phyloP scores from a whole-genome alignment of 2,888 invertebrate genomes.

The Mechanitis messenoides region DNA sequence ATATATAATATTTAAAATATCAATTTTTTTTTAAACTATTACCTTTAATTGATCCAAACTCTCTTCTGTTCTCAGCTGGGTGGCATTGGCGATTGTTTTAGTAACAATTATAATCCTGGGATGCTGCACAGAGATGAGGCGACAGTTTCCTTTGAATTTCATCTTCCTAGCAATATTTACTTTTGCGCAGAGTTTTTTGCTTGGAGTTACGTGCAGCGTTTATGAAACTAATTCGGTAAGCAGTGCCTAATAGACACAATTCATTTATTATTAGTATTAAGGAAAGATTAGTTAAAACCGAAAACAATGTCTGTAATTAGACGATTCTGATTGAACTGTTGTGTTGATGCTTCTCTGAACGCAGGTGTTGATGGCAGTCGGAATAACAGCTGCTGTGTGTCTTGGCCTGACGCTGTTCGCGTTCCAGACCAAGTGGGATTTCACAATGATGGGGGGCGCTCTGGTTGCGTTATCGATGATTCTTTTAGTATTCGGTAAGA shows the following conservation, averaged over 20 bases:
- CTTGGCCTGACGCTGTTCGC: conserved; percentile 88
- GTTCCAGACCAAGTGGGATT: conserved; percentile 90
- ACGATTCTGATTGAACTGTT: too few relatives aligned
- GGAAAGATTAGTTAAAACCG: neutral
- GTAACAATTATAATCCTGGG: conserved; percentile 85
- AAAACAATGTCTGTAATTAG: neutral
- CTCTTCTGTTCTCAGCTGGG: conserved; percentile 64
- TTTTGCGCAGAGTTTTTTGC: conserved; percentile 82
- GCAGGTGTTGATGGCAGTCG: conserved; percentile 58
- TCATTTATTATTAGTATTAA: neutral
- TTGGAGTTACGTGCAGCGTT: conserved; percentile 80
- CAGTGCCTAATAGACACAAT: conserved; percentile 29
- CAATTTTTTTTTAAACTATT: neutral
- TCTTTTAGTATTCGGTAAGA: conserved; percentile 80
- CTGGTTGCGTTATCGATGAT: conserved; percentile 84
- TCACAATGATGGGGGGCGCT: conserved; percentile 82
- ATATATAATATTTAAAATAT: too few relatives aligned
- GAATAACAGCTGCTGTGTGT: conserved; percentile 85
- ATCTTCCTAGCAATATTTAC: conserved; percentile 88
- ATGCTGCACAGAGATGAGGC: conserved; percentile 87
- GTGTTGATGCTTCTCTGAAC: too few relatives aligned
- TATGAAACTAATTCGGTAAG: conserved; percentile 76
- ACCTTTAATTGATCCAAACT: neutral
- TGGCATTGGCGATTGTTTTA: conserved; percentile 78
- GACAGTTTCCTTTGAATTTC: conserved; percentile 87